phyloP scores from a whole-genome alignment of 2,888 invertebrate species.

The Corbicula japonica region DNA sequence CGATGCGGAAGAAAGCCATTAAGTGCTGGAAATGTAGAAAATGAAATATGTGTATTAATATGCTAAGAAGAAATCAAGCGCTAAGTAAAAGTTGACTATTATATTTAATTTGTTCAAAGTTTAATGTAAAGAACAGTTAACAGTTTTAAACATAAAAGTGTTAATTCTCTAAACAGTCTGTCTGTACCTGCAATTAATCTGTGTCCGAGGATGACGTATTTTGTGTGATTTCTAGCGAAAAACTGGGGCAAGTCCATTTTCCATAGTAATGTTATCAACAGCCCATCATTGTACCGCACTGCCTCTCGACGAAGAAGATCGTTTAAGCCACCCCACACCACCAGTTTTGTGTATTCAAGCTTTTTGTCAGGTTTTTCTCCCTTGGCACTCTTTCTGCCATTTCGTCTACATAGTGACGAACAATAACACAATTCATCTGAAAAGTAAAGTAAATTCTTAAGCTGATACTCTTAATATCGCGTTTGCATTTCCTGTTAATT shows the following conservation, averaged over 20 bases:
- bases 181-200: constrained; percentile 27
- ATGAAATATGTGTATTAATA: neutral
- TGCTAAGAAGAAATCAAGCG: neutral
- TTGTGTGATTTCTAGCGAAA: constrained; percentile 12
- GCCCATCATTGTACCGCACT: constrained; percentile 24
- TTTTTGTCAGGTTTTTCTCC: neutral
- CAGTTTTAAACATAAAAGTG: no score
- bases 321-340: constrained; percentile 22
- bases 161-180: no score
- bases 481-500: no score
- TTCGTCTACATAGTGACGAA: neutral
- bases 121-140: no score
- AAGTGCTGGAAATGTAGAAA: neutral
- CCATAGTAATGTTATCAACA: constrained; percentile 1
- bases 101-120: constrained; percentile 1
- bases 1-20: constrained; percentile 15
- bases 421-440: constrained; percentile 16
- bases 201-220: constrained; percentile 33
- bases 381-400: neutral
- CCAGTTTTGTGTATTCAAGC: neutral
- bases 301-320: constrained; percentile 16
- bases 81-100: neutral
- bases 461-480: neutral
- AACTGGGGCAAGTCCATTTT: constrained; percentile 19
- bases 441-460: neutral